Evolutionary conservation across 2,113 vertebrate species (phyloP).

Genomic region (Andinoacara biseriatus): DNA sequence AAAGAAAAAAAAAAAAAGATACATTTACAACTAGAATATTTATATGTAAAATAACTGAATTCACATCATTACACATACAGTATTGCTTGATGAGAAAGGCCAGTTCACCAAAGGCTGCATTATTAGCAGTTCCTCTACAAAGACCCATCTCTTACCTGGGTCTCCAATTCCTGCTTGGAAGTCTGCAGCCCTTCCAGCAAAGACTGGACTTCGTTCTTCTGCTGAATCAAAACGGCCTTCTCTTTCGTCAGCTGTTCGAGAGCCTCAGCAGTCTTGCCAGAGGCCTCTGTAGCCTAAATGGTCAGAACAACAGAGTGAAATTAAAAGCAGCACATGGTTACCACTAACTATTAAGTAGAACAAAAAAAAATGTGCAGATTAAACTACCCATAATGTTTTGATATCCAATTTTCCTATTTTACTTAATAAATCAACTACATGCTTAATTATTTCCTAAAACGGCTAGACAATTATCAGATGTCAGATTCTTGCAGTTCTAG

Average conservation of each 20-base stretch:
- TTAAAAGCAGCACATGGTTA: constrained; percentile 1
- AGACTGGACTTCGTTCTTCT: constrained; percentile 81
- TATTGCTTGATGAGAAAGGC: not conserved
- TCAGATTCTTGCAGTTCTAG: not conserved
- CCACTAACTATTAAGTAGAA: not conserved
- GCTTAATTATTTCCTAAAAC: constrained; percentile 15
- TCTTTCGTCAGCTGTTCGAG: constrained; percentile 86
- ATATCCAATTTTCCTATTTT: not conserved
- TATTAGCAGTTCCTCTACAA: not conserved
- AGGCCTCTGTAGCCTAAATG: constrained; percentile 81
- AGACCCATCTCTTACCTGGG: constrained; percentile 80
- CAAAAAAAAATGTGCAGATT: not conserved
- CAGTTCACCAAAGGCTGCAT: not conserved
- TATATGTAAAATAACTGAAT: not conserved
- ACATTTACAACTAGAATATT: not conserved
- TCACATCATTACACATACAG: not conserved
- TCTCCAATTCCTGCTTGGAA: constrained; percentile 84
- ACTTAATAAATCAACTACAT: constrained; percentile 41
- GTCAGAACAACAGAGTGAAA: not conserved
- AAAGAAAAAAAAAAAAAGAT: constrained; percentile 17
- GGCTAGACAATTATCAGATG: not conserved
- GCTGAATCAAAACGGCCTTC: constrained; percentile 82
- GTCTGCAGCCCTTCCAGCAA: constrained; percentile 81
- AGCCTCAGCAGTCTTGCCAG: constrained; percentile 83
- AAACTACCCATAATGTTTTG: not conserved